Evolutionary conservation across 2,888 invertebrate species (phyloP).

Genomic region (Archips xylosteana): DNA sequence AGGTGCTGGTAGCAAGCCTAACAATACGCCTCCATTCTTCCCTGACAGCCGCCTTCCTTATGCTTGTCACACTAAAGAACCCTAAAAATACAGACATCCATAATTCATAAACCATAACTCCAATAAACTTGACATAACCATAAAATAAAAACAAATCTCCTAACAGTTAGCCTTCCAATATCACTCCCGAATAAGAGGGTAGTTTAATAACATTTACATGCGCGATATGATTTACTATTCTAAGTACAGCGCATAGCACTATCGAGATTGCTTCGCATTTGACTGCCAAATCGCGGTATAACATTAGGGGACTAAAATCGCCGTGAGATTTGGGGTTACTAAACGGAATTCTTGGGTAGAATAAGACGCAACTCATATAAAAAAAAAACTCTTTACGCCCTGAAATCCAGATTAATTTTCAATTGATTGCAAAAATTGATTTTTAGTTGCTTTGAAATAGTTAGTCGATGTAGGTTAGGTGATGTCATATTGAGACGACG

Average conservation of each 20-base stretch:
- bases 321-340: slow-evolving; percentile 1
- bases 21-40: too few species aligned
- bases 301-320: slow-evolving; percentile 18
- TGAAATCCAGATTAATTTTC: too few species aligned
- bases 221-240: slow-evolving; percentile 44
- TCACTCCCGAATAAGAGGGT: slow-evolving; percentile 14
- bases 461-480: too few species aligned
- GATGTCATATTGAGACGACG: too few species aligned
- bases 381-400: too few species aligned
- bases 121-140: slow-evolving; percentile 7
- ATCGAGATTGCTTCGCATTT: slow-evolving; percentile 45
- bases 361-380: background rate
- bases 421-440: too few species aligned
- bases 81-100: background rate
- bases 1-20: too few species aligned
- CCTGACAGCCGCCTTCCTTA: too few species aligned
- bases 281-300: slow-evolving; percentile 41
- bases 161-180: slow-evolving; percentile 30
- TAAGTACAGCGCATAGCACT: slow-evolving; percentile 45
- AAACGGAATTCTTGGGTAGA: background rate
- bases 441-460: too few species aligned
- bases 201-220: slow-evolving; percentile 44
- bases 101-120: slow-evolving; percentile 17
- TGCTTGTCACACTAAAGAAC: too few species aligned
- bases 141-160: slow-evolving; percentile 37